These are phyloP conservation scores for Avahi laniger DNA, from an alignment of 2,797 vertebrate species.

Conservation along the genomic window DNA sequence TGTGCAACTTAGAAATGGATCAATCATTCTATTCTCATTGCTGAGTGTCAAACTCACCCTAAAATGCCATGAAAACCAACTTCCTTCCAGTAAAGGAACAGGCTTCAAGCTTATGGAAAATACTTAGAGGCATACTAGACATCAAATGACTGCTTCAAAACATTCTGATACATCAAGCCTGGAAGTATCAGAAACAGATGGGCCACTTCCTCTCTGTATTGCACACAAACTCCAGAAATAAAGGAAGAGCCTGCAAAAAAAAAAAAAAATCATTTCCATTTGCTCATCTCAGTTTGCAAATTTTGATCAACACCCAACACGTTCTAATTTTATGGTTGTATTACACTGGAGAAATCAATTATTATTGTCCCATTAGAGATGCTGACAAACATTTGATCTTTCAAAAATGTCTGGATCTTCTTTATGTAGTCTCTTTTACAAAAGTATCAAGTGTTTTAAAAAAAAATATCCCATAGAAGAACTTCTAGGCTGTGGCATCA, in stretches of 20 bases:
- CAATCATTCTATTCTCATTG: neutral
- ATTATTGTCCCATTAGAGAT: constrained; percentile 43
- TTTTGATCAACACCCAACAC: constrained; percentile 32
- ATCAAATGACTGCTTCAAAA: constrained; percentile 72
- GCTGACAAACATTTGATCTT: constrained; percentile 62
- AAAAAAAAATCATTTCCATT: constrained; percentile 59
- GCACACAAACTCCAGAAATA: constrained; percentile 56
- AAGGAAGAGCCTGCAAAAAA: constrained; percentile 32
- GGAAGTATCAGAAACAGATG: constrained; percentile 78
- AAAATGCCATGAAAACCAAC: constrained; percentile 41
- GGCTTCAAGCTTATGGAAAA: constrained; percentile 58
- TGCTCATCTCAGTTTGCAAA: constrained; percentile 55
- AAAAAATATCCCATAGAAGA: neutral
- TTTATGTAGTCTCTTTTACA: constrained; percentile 17
- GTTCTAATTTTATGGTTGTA: constrained; percentile 51
- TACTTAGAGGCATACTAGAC: constrained; percentile 61
- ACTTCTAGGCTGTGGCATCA: neutral
- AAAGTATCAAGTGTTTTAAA: constrained; percentile 18
- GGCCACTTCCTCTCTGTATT: constrained; percentile 65
- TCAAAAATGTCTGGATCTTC: neutral
- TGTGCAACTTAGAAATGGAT: neutral
- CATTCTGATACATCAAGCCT: constrained; percentile 62
- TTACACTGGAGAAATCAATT: constrained; percentile 54
- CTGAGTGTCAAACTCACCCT: constrained; percentile 2
- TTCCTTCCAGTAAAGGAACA: constrained; percentile 58